phyloP scores from a whole-genome alignment of 2,113 vertebrate species.

The Neomonachus schauinslandi region DNA sequence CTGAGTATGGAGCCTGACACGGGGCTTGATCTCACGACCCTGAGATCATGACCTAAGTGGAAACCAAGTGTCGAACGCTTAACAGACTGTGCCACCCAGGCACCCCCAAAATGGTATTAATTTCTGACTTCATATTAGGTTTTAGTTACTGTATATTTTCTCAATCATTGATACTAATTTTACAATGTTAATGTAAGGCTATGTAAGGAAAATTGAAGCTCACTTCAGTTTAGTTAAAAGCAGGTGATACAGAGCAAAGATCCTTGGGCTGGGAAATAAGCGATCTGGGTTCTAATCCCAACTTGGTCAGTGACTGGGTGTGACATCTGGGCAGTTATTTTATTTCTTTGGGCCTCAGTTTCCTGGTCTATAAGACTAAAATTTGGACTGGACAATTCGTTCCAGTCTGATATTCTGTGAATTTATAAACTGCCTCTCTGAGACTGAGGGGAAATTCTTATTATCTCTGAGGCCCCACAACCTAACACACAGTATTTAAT shows the following conservation, averaged over 20 bases:
- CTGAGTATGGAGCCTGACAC: background rate
- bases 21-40: background rate
- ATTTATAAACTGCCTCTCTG: background rate
- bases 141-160: background rate
- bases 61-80: background rate
- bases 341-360: background rate
- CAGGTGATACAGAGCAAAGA: background rate
- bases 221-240: background rate
- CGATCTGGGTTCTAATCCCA: background rate
- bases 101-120: background rate
- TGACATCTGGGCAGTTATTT: background rate
- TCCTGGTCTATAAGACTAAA: background rate
- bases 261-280: background rate
- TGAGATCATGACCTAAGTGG: background rate
- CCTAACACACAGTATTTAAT: background rate
- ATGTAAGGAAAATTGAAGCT: background rate
- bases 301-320: background rate
- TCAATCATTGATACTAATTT: background rate
- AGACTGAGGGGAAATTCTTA: background rate
- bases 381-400: background rate
- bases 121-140: background rate
- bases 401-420: background rate
- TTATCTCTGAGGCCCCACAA: background rate
- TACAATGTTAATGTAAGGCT: background rate
- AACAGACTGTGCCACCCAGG: background rate